Evolutionary conservation across 2,888 invertebrate genomes (phyloP).

Genomic region (Eristalis arbustorum): DNA sequence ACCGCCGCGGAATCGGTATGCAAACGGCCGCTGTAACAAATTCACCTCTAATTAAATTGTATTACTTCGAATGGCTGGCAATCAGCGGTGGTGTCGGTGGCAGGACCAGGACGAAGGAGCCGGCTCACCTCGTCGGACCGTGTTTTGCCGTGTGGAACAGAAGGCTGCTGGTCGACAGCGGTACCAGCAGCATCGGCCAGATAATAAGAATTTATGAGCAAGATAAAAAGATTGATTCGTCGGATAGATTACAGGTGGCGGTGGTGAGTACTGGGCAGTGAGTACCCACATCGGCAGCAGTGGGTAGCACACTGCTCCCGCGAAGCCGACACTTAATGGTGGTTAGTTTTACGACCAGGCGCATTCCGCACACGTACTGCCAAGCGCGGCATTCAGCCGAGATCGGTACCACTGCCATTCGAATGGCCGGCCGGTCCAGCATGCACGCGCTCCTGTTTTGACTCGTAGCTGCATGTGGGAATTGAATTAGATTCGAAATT

Average conservation of each 20-base stretch:
- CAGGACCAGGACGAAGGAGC: not conserved
- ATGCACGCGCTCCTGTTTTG: conserved; percentile 13
- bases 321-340: conserved; percentile 58
- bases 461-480: conserved; percentile 42
- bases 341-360: conserved; percentile 60
- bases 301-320: conserved; percentile 37
- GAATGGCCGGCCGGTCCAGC: conserved; percentile 45
- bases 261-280: conserved; percentile 67
- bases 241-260: conserved; percentile 68
- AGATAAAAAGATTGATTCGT: conserved; percentile 68
- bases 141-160: conserved; percentile 52
- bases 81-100: conserved; percentile 18
- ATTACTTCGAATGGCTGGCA: conserved; percentile 67
- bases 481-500: conserved; percentile 59
- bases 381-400: conserved; percentile 16
- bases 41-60: conserved; percentile 69
- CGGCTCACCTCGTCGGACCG: conserved; percentile 40
- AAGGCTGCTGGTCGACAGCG: conserved; percentile 39
- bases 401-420: not conserved
- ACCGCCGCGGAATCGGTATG: conserved; percentile 48
- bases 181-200: conserved; percentile 27
- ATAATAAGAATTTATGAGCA: conserved; percentile 67
- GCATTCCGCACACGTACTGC: conserved; percentile 50
- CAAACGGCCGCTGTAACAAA: conserved; percentile 66
- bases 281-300: conserved; percentile 63